Evolutionary conservation across 2,797 vertebrate species (phyloP), one percentile per base, ranked within the genome.

Genomic region (Ataeniobius toweri): DNA sequence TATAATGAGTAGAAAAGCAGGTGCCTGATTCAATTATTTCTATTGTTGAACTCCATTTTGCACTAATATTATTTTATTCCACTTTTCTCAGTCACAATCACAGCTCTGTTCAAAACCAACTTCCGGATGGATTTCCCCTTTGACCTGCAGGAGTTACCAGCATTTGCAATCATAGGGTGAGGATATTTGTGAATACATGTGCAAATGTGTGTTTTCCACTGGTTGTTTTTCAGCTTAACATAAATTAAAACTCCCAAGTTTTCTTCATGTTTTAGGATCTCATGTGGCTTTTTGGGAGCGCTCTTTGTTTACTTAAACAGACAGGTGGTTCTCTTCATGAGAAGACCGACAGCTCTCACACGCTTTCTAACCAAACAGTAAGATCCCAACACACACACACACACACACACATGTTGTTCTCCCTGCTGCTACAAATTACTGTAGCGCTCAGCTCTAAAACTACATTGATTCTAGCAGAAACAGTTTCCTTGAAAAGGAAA

Each of bases 41-140:
- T 51, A 2, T 1, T 59, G 16, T 74, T 69, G 7, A 70, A 69
- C 2, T 39, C 26, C 39, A 48, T 68, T 74, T 68, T 77, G 8
- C 63, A 55, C 24, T 5, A 0, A 72, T 65, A 3, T 70, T 55
- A 44, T 67, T 77, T 28, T 74, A 0, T 73, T 24, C 73, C 44
- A 80, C 65, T 84, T 87, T 48, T 48, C 67, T 83, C 87, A 99
- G 98, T 96, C 83, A 99, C 98, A 84, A 99, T 99, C 94, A 99
- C 98, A n/a, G 98, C 98, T 71, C 95, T 99, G 59, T 99, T 99
- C 94, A 97, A 96, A 94, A 99, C 98, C 0, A 98, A 98, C 80
- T 99, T 99, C 82, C 95, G 98, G 39, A 98, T 98, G 97, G 98
- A 99, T 89, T 99, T 99, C 84, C 97, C 98, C 86, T 99, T 99